phyloP scores from a whole-genome alignment of 2,113 vertebrate genomes.

The Dasyurus viverrinus region DNA sequence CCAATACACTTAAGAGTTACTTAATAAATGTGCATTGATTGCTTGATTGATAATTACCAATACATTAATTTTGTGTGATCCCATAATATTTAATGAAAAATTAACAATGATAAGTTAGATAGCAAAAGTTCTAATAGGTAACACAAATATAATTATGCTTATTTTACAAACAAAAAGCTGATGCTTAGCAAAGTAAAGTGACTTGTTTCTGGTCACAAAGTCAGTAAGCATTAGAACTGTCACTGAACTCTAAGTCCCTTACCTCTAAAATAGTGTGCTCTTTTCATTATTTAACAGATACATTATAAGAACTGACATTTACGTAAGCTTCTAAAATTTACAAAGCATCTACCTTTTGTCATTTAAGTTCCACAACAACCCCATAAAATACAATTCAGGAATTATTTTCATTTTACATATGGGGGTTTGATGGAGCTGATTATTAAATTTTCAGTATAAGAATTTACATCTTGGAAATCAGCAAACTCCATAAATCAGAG shows the following conservation, averaged over 20 bases:
- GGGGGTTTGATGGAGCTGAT: not conserved
- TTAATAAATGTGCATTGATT: not conserved
- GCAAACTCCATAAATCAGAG: not conserved
- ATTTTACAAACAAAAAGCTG: not conserved
- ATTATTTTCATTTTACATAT: not conserved
- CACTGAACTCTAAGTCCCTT: not conserved
- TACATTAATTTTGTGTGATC: not conserved
- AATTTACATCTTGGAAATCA: not conserved
- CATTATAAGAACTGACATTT: not conserved
- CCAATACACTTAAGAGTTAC: not conserved
- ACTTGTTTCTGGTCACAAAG: not conserved
- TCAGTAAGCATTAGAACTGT: not conserved
- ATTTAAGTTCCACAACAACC: not conserved
- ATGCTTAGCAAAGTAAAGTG: not conserved
- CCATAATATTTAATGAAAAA: not conserved
- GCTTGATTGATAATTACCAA: not conserved
- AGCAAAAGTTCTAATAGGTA: not conserved
- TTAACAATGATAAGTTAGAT: not conserved
- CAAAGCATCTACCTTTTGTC: not conserved
- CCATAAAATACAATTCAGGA: not conserved
- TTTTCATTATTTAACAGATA: not conserved
- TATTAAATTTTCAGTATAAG: not conserved
- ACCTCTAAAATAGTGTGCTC: not conserved
- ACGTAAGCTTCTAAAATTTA: not conserved
- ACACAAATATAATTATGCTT: not conserved